Evolutionary conservation across 2,113 vertebrate genomes (phyloP).

Genomic region (Ctenodactylus gundi): DNA sequence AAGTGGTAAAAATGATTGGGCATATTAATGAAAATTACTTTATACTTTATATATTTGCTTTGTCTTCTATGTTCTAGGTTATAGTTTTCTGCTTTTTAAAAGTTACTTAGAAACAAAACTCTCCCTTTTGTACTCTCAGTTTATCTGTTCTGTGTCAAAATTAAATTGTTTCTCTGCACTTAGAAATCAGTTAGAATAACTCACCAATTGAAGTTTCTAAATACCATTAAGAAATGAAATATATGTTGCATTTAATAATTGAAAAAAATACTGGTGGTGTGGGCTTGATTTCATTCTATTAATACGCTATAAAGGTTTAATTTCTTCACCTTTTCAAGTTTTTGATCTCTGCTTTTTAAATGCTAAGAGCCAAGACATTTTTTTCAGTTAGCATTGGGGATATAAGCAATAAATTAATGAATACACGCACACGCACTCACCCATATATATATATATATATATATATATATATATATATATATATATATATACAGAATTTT

Average conservation of each 20-base stretch:
- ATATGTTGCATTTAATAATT: background rate
- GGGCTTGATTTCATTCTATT: background rate
- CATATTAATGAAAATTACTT: background rate
- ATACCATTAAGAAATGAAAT: background rate
- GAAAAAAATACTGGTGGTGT: background rate
- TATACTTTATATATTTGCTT: background rate
- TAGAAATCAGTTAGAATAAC: background rate
- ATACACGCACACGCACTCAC: no score
- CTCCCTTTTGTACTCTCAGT: background rate
- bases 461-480: no score
- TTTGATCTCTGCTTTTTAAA: no score
- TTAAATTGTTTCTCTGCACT: accelerated
- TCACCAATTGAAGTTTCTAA: background rate
- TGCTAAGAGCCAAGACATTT: no score
- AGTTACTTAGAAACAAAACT: background rate
- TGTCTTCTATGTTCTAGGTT: background rate
- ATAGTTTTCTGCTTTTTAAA: background rate
- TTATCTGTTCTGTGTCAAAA: background rate
- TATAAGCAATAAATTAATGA: no score
- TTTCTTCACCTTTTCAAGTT: no score
- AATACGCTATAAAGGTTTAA: background rate
- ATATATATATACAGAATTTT: no score
- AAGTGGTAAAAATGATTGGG: background rate
- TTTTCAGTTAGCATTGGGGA: no score
- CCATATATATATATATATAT: no score